Percentiles rank a stretch among this genome's conserved stretches.
phyloP scores from a whole-genome alignment of 2,888 invertebrate species.

The Trachelus troglodyta region DNA sequence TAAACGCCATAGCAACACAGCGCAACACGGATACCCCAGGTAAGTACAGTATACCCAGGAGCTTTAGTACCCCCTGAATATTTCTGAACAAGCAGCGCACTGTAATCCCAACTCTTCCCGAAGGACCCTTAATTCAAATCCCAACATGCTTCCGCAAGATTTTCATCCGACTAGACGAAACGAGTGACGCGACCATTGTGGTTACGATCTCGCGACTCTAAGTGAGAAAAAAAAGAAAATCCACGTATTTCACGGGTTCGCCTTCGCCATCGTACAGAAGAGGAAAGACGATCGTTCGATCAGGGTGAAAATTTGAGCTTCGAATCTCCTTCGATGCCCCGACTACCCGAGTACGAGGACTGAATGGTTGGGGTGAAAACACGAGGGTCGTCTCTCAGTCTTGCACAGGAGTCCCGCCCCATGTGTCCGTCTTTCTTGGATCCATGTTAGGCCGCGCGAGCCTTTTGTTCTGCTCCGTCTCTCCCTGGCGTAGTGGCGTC shows the following conservation, averaged over 20 bases:
- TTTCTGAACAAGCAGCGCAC: neutral
- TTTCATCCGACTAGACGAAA: neutral
- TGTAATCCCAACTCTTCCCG: neutral
- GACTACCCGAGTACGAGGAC: neutral
- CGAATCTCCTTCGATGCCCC: neutral
- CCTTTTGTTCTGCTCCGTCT: conserved; percentile 39
- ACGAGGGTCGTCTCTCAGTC: neutral
- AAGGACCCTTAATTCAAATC: neutral
- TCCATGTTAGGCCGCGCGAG: conserved; percentile 4
- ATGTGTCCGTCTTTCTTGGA: neutral
- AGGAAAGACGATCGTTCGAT: neutral
- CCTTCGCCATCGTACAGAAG: neutral
- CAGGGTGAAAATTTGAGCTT: neutral
- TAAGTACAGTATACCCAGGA: neutral
- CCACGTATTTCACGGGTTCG: neutral
- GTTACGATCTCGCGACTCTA: neutral
- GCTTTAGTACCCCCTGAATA: neutral
- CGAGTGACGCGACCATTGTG: neutral
- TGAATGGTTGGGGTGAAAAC: neutral
- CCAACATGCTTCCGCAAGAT: neutral
- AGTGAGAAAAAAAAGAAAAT: neutral
- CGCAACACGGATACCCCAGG: neutral
- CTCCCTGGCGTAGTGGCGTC: conserved; percentile 26
- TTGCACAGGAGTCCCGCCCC: neutral
- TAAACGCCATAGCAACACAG: neutral